Percentiles rank a stretch among this genome's conserved stretches.
Evolutionary conservation across 1,140 invertebrate species (phyloP).

Genomic region (Tetraneura akinire): DNA sequence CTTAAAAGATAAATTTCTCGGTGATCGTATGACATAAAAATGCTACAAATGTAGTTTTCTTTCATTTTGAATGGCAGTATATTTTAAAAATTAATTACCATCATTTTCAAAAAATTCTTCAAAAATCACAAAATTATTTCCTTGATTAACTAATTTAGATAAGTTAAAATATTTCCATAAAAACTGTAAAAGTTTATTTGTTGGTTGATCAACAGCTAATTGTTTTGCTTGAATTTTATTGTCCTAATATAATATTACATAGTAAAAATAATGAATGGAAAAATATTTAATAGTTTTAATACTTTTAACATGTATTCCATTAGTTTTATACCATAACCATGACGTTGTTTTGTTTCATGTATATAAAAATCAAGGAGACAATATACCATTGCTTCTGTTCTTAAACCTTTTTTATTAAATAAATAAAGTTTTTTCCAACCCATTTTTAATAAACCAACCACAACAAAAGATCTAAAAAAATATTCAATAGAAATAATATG

Average conservation of each 20-base stretch:
- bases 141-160: constrained; percentile 71
- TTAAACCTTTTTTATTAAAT: constrained; percentile 70
- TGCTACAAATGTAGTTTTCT: too few relatives aligned
- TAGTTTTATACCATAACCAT: constrained; percentile 73
- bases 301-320: constrained; percentile 79
- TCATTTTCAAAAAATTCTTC: constrained; percentile 74
- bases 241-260: constrained; percentile 62
- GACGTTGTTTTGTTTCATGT: constrained; percentile 75
- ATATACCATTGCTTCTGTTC: constrained; percentile 73
- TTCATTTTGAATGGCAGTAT: too few relatives aligned
- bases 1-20: too few relatives aligned
- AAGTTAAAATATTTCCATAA: constrained; percentile 81
- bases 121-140: constrained; percentile 87
- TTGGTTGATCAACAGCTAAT: constrained; percentile 87
- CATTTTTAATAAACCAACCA: constrained; percentile 81
- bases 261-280: not conserved
- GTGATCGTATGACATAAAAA: too few relatives aligned
- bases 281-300: constrained; percentile 56
- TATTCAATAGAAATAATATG: constrained; percentile 17
- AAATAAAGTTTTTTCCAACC: constrained; percentile 83
- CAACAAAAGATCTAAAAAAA: constrained; percentile 62
- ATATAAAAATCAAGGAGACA: constrained; percentile 89
- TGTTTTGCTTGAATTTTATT: constrained; percentile 70
- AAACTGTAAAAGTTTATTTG: constrained; percentile 82
- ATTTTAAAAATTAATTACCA: not conserved